These are phyloP conservation scores for Columba guinea DNA, from an alignment of 2,797 vertebrate species.

Conservation along the genomic window DNA sequence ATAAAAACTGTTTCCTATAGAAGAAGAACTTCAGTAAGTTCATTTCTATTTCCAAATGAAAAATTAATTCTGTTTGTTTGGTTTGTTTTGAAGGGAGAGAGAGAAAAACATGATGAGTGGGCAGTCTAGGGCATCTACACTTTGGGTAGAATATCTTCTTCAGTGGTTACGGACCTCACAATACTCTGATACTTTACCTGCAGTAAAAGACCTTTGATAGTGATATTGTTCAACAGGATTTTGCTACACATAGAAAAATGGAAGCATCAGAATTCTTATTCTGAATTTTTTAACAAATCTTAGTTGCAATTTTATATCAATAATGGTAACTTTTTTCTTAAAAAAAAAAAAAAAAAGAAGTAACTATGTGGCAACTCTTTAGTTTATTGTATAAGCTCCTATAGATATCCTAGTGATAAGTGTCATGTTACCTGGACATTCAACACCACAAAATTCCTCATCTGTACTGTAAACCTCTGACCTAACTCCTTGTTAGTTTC, in stretches of 20 bases:
- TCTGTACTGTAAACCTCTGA: background rate
- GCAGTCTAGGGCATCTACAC: fast-evolving
- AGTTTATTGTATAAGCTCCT: background rate
- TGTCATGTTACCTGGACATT: background rate
- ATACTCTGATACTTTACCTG: background rate
- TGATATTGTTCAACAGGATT: background rate
- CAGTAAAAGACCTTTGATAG: background rate
- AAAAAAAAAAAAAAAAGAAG: background rate
- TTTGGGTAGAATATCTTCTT: background rate
- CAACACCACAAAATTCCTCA: background rate
- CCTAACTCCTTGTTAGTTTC: background rate
- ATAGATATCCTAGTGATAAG: background rate
- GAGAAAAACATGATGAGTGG: background rate
- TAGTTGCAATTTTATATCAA: background rate
- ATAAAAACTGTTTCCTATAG: background rate
- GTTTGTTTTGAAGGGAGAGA: background rate
- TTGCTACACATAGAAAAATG: background rate
- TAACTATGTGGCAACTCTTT: background rate
- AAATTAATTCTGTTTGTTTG: background rate
- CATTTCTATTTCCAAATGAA: background rate
- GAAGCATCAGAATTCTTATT: background rate
- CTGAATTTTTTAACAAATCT: background rate
- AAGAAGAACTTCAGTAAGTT: background rate
- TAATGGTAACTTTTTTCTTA: no score
- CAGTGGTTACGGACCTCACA: background rate